These are phyloP conservation scores for Caenorhabditis afra DNA, from an alignment of 2,888 invertebrate species.

Conservation along the genomic window DNA sequence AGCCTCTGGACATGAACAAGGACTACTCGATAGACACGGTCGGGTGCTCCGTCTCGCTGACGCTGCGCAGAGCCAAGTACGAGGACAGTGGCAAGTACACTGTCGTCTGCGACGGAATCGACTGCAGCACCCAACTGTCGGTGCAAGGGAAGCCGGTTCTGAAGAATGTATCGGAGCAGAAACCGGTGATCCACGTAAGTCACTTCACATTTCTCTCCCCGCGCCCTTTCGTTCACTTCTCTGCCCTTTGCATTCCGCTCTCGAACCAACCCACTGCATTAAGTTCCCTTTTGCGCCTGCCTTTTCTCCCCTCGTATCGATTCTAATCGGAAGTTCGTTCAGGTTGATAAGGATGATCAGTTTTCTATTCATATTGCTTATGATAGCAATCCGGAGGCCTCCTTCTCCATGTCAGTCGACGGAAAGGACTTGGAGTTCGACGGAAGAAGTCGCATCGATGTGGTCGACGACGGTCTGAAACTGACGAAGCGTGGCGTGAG, in stretches of 20 bases:
- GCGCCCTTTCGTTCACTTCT: slow-evolving; percentile 19
- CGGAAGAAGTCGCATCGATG: slow-evolving; percentile 70
- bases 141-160: slow-evolving; percentile 74
- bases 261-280: not conserved
- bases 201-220: not conserved
- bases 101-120: slow-evolving; percentile 71
- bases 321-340: slow-evolving; percentile 33
- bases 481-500: slow-evolving; percentile 66
- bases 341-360: slow-evolving; percentile 75
- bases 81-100: slow-evolving; percentile 79
- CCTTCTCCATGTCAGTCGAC: slow-evolving; percentile 70
- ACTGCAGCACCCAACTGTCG: slow-evolving; percentile 71
- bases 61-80: slow-evolving; percentile 73
- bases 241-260: slow-evolving; percentile 9
- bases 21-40: slow-evolving; percentile 66
- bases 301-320: not conserved
- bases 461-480: slow-evolving; percentile 62
- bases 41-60: slow-evolving; percentile 71
- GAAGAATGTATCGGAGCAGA: slow-evolving; percentile 46
- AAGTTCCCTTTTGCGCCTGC: slow-evolving; percentile 6
- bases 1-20: slow-evolving; percentile 49
- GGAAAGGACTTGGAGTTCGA: slow-evolving; percentile 73
- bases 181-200: slow-evolving; percentile 52
- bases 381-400: slow-evolving; percentile 75
- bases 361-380: slow-evolving; percentile 70